These are phyloP conservation scores for Scaptomyza parva DNA, from an alignment of 2,888 invertebrate species.

Conservation along the genomic window DNA sequence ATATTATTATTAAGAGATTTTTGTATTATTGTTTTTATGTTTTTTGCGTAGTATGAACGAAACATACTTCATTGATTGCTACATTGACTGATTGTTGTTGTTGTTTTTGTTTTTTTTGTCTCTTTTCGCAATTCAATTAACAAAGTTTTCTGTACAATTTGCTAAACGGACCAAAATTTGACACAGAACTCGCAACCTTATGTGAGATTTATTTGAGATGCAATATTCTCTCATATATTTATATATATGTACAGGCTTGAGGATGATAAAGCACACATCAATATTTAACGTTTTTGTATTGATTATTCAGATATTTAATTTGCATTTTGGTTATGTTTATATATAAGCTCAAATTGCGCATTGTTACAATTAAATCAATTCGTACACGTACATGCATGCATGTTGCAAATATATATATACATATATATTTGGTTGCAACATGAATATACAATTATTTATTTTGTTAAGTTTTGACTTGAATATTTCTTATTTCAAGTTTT, in stretches of 20 bases:
- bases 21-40: too few relatives aligned
- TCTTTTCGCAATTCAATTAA: slow-evolving; percentile 38
- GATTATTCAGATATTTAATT: slow-evolving; percentile 16
- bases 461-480: not conserved
- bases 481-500: not conserved
- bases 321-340: slow-evolving; percentile 15
- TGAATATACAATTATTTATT: too few relatives aligned
- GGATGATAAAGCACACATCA: slow-evolving; percentile 5
- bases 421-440: too few relatives aligned
- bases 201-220: too few relatives aligned
- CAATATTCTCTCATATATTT: too few relatives aligned
- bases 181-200: too few relatives aligned
- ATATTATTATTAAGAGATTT: slow-evolving; percentile 4
- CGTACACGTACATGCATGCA: slow-evolving; percentile 22
- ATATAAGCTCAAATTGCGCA: slow-evolving; percentile 70
- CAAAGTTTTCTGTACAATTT: slow-evolving; percentile 38
- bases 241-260: too few relatives aligned
- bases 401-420: too few relatives aligned
- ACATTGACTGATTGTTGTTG: slow-evolving; percentile 67
- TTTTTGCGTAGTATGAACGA: slow-evolving; percentile 47
- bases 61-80: slow-evolving; percentile 72
- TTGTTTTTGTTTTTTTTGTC: slow-evolving; percentile 8
- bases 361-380: slow-evolving; percentile 45
- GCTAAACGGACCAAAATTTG: too few relatives aligned
- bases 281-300: slow-evolving; percentile 3